A percentile compares a stretch with the other conserved stretches of the same genome.
These are phyloP conservation scores for Phasia obesa DNA, from an alignment of 2,888 invertebrate genomes.

Conservation along the genomic window DNA sequence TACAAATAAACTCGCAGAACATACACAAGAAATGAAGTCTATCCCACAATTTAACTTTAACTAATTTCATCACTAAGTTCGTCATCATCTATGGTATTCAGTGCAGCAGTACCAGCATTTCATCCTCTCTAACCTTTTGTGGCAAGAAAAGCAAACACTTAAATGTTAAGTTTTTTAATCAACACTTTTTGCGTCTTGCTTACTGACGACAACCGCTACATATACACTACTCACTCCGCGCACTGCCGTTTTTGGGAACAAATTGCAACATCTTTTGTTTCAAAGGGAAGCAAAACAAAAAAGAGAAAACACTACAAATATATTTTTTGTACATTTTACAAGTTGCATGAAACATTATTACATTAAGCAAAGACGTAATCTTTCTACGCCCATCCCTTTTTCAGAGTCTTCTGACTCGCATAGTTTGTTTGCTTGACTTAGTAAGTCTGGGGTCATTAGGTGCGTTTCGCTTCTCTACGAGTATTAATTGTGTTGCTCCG, in stretches of 20 bases:
- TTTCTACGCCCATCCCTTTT: constrained; percentile 26
- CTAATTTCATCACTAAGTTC: constrained; percentile 33
- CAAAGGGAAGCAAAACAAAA: neutral
- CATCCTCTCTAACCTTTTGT: constrained; percentile 22
- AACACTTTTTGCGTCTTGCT: constrained; percentile 27
- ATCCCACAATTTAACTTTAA: constrained; percentile 62
- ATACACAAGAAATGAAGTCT: constrained; percentile 47
- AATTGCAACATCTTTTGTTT: constrained; percentile 19
- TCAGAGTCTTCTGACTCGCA: neutral
- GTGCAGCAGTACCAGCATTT: constrained; percentile 6
- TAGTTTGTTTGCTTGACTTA: constrained; percentile 31
- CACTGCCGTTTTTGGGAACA: constrained; percentile 1
- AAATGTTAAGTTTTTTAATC: constrained; percentile 49
- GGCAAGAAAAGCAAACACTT: constrained; percentile 24
- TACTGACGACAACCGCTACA: neutral
- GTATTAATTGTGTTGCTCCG: constrained; percentile 18
- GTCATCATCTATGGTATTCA: neutral
- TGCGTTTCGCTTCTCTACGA: constrained; percentile 36
- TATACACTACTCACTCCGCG: no score
- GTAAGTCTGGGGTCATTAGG: constrained; percentile 68
- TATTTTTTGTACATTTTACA: constrained; percentile 27
- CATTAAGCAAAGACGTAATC: constrained; percentile 24
- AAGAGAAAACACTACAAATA: no score
- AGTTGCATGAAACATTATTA: constrained; percentile 39
- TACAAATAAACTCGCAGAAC: constrained; percentile 59